Evolutionary conservation across 2,888 invertebrate species (phyloP).

Genomic region (Galerucella calmariensis): DNA sequence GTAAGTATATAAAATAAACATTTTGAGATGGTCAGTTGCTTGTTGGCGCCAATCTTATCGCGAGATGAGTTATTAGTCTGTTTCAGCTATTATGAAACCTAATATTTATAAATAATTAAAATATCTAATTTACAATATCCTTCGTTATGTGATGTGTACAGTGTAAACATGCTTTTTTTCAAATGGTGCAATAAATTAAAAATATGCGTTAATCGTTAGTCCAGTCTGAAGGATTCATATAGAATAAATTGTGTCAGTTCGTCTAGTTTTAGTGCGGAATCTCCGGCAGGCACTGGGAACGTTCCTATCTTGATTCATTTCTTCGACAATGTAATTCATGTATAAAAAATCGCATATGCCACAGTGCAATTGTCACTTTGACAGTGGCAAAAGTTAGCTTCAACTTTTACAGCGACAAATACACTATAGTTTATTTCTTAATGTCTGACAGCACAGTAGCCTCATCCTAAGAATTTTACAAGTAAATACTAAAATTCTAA

Average conservation of each 20-base stretch:
- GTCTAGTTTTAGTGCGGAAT: too few species aligned
- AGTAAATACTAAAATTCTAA: too few species aligned
- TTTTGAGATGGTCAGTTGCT: slow-evolving; percentile 1
- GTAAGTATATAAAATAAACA: background rate
- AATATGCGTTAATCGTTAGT: background rate
- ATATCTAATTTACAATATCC: slow-evolving; percentile 33
- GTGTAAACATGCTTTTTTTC: slow-evolving; percentile 35
- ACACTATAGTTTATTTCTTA: too few species aligned
- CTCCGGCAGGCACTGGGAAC: too few species aligned
- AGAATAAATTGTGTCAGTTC: background rate
- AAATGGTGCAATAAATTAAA: slow-evolving; percentile 42
- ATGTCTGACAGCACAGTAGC: too few species aligned
- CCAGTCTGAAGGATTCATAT: background rate
- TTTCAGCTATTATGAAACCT: slow-evolving; percentile 30
- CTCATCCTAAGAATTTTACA: too few species aligned
- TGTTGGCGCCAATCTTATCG: slow-evolving; percentile 28
- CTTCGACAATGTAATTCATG: too few species aligned
- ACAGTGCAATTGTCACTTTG: too few species aligned
- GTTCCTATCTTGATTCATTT: too few species aligned
- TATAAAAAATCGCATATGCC: too few species aligned
- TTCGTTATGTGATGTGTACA: slow-evolving; percentile 14
- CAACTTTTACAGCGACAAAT: too few species aligned
- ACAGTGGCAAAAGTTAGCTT: too few species aligned
- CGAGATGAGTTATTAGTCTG: slow-evolving; percentile 29
- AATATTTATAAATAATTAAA: slow-evolving; percentile 36